Base-by-base conservation (phyloP, 2,113 vertebrate species). In the Microtus montanus region DNA sequence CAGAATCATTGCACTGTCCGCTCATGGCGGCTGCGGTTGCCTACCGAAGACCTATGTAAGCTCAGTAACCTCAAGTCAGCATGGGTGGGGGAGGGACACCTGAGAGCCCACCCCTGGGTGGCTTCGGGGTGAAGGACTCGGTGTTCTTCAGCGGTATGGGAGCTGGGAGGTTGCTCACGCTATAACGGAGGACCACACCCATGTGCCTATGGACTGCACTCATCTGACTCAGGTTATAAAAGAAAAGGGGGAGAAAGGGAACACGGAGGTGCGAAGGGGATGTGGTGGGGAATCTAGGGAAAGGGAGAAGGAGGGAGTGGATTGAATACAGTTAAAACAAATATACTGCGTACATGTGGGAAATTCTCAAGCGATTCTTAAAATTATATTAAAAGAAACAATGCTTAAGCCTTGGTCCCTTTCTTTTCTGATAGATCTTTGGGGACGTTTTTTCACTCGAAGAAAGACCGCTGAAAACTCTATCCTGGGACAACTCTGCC, bases 361-460 rank as follows among this genome's bases (percentile, higher is more conserved):
- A 82, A 61, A 41, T 41, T 61, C 78, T 82, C 52, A 17, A 20
- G 28, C n/a, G 19, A 64, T 17, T 26, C 52, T 61, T 82, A 64
- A 64, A 84, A 84, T 30, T 44, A 44, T 19, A 63, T 63, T 84
- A 44, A 63, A 84, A 64, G n/a, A 52, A 80, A 80, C 91, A 80
- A 58, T 79, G 12, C 33, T 5, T 28, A 28, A 7, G 2, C 26
- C 52, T 52, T 9, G 22, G 14, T 66, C 38, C 52, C 82, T 20
- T 22, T 26, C 13, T 4, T 71, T 68, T 75, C 77, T n/a, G 24
- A 30, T 44, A 58, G 58, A 33, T 6, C 68, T n/a, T 33, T 2
- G 0, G 10, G 79, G n/a, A 15, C 8, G 13, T 10, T 68, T 92
- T 28, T 28, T 70, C 49, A 87, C n/a, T 68, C 26, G 1, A 1